phyloP scores from a whole-genome alignment of 1,140 invertebrate species.

The Drosophila pallidifrons region DNA sequence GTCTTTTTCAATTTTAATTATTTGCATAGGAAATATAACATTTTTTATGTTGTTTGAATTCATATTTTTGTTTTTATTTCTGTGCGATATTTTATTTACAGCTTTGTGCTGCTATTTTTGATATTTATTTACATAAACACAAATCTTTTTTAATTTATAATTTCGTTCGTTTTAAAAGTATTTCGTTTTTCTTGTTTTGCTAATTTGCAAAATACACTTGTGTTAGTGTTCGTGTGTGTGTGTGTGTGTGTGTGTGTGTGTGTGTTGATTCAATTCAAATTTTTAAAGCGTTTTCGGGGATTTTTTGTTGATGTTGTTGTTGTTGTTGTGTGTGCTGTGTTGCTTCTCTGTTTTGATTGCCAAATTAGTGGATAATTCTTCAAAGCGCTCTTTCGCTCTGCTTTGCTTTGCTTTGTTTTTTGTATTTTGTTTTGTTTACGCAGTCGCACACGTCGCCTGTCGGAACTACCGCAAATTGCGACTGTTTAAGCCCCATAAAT shows the following conservation, averaged over 20 bases:
- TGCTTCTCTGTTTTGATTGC: conserved; percentile 38
- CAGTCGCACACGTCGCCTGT: conserved; percentile 20
- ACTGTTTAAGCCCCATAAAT: conserved; percentile 30
- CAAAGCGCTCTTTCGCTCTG: conserved; percentile 15
- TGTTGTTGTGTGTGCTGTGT: neutral
- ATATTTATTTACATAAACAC: conserved; percentile 4
- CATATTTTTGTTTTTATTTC: neutral
- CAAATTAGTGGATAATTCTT: conserved; percentile 54
- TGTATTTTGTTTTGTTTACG: conserved; percentile 25
- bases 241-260: neutral
- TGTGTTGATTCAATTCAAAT: conserved; percentile 33
- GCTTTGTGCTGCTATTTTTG: neutral
- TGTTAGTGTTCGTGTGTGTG: neutral
- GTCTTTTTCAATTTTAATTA: no score
- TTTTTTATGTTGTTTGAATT: conserved; percentile 15
- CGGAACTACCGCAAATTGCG: conserved; percentile 23
- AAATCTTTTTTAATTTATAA: neutral
- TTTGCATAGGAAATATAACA: neutral
- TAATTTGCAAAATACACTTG: neutral
- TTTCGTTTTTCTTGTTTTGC: neutral
- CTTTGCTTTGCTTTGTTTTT: neutral
- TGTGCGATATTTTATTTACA: neutral
- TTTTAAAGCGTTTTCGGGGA: neutral
- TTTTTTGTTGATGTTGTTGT: neutral
- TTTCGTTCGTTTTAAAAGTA: neutral